phyloP scores from a whole-genome alignment of 2,888 invertebrate species.

The Amphipyra tragopoginis region DNA sequence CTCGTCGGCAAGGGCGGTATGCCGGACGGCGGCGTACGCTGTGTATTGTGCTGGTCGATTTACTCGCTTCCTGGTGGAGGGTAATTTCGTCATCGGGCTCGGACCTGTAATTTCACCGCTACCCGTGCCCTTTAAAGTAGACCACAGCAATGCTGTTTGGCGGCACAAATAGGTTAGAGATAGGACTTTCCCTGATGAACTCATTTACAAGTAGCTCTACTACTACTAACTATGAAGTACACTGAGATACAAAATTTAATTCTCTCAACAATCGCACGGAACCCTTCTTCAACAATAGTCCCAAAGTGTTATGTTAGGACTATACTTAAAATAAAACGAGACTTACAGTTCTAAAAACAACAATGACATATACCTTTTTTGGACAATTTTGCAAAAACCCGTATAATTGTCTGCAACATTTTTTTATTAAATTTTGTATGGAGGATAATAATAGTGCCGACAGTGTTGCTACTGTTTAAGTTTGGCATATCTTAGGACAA shows the following conservation, averaged over 20 bases:
- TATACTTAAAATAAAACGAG: slow-evolving; percentile 51
- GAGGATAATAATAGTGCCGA: slow-evolving; percentile 24
- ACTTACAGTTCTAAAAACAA: slow-evolving; percentile 49
- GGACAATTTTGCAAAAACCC: slow-evolving; percentile 57
- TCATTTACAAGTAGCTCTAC: too few relatives aligned
- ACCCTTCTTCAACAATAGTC: slow-evolving; percentile 55
- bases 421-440: slow-evolving; percentile 35
- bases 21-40: too few relatives aligned
- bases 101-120: too few relatives aligned
- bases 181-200: too few relatives aligned
- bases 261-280: slow-evolving; percentile 20
- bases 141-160: too few relatives aligned
- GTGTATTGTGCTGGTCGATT: too few relatives aligned
- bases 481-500: neutral
- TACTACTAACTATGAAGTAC: neutral
- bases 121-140: too few relatives aligned
- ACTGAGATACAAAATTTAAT: neutral
- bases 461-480: slow-evolving; percentile 25
- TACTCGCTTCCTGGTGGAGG: too few relatives aligned
- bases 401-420: slow-evolving; percentile 21
- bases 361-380: slow-evolving; percentile 46
- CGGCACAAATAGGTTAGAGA: too few relatives aligned
- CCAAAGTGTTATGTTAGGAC: slow-evolving; percentile 73
- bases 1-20: too few relatives aligned
- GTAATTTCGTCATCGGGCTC: too few relatives aligned